Base-by-base conservation (phyloP, 2,113 vertebrate genomes). In the Heterotis niloticus region DNA sequence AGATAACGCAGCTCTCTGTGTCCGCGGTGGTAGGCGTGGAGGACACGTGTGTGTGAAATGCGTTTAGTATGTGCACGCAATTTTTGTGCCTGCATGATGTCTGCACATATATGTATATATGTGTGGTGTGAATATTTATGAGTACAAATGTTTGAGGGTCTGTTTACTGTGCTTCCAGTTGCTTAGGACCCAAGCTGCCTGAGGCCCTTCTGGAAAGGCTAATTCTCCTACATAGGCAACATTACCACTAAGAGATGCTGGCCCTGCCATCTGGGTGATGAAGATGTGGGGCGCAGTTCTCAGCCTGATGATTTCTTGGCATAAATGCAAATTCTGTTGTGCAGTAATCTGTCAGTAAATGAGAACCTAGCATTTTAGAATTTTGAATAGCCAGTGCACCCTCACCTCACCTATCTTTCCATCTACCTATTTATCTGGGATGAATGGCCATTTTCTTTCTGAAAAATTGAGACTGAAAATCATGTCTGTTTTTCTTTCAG, bases 161-260 rank as follows among this genome's bases (percentile, higher is more conserved):
- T 66, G 24, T 68, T 56, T 77, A 28, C 18, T 1, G 62, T 10
- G n/a, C 0, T 52, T 76, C 44, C 60, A 65, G 28, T 76, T n/a
- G 57, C 24, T 20, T 51, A 44, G 34, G 34, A 44, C 34, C 34
- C 34, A 44, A 7, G 34, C 34, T 44, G 34, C 34, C 7, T 2
- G 34, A 44, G 34, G 34, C 3, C 34, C 34, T 44, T 2, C 7
- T 44, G 34, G 34, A 44, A 7, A 44, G 7, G 34, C 24, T 34
- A 60, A 64, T 52, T 29, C 13, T 68, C 73, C 72, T 64, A 76
- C 56, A 60, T 66, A 20, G 54, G 60, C 28, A 60, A 54, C 64
- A 56, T 76, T 52, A 44, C 17, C 34, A 16, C 29, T 73, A 59
- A 20, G 84, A 84, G 82, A 81, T 85, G 88, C 84, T 86, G 54